Conservation (phyloP, 2,888 invertebrate species). For the Litoditis marina region DNA sequence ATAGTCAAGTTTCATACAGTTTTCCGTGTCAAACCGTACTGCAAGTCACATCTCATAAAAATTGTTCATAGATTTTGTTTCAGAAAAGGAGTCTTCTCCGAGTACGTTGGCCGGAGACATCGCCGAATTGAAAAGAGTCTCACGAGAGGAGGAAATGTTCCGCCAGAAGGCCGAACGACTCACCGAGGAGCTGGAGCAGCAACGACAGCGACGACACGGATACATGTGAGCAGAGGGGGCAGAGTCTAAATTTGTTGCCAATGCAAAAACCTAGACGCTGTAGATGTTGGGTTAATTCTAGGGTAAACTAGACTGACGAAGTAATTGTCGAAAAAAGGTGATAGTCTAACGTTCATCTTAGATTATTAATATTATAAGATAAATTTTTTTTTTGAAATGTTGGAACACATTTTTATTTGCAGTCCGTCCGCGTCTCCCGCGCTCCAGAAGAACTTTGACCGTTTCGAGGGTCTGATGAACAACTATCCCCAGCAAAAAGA, state of each 20-base stretch:
- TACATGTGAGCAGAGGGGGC: constrained; percentile 54
- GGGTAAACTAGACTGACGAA: no score
- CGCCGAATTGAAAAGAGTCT: constrained; percentile 34
- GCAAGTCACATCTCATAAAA: no score
- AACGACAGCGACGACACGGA: constrained; percentile 45
- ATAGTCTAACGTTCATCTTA: no score
- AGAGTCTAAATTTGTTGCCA: no score
- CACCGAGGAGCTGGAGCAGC: constrained; percentile 45
- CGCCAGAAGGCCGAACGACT: constrained; percentile 49
- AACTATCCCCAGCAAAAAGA: constrained; percentile 36
- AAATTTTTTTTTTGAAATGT: constrained; percentile 12
- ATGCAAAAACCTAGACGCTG: no score
- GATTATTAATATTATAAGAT: no score
- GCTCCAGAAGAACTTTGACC: constrained; percentile 49
- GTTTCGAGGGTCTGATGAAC: constrained; percentile 50
- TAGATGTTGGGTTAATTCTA: no score
- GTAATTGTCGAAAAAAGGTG: no score
- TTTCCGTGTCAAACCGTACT: no score
- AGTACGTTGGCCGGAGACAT: constrained; percentile 26
- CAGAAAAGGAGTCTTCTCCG: constrained; percentile 24
- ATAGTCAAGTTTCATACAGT: no score
- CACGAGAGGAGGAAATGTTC: constrained; percentile 45
- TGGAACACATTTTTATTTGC: constrained; percentile 14
- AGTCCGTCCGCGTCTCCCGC: constrained; percentile 49
- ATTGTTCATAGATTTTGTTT: constrained; percentile 1